Conservation (phyloP, 2,888 invertebrate genomes). For the Habrosyne pyritoides region DNA sequence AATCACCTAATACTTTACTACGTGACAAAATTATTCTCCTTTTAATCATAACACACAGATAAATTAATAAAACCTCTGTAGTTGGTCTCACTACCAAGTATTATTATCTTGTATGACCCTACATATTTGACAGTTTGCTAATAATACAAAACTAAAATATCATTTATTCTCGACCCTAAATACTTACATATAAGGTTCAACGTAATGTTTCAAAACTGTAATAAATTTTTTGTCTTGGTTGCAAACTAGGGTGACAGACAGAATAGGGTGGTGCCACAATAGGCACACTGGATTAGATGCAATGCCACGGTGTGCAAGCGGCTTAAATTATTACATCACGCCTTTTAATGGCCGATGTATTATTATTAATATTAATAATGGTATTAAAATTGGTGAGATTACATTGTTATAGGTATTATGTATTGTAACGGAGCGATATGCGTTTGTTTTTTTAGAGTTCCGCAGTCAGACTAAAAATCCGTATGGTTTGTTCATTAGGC, state of each 20-base stretch:
- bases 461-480: too few relatives aligned
- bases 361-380: constrained; percentile 45
- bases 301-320: constrained; percentile 56
- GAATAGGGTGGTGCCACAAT: constrained; percentile 69
- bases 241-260: constrained; percentile 42
- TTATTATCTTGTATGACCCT: constrained; percentile 42
- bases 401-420: constrained; percentile 15
- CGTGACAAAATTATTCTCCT: neutral
- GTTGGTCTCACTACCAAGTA: constrained; percentile 9
- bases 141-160: neutral
- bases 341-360: constrained; percentile 56
- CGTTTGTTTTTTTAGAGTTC: neutral
- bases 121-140: constrained; percentile 39
- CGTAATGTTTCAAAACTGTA: constrained; percentile 8
- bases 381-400: constrained; percentile 9
- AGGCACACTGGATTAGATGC: constrained; percentile 63
- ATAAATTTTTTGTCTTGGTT: constrained; percentile 20
- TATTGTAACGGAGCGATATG: neutral
- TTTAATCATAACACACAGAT: neutral
- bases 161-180: constrained; percentile 36
- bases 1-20: too few relatives aligned
- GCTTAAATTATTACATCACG: constrained; percentile 77
- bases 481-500: too few relatives aligned
- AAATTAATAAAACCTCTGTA: neutral
- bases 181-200: constrained; percentile 18